Evolutionary conservation across 2,113 vertebrate genomes (phyloP).

Genomic region (Turnix velox): DNA sequence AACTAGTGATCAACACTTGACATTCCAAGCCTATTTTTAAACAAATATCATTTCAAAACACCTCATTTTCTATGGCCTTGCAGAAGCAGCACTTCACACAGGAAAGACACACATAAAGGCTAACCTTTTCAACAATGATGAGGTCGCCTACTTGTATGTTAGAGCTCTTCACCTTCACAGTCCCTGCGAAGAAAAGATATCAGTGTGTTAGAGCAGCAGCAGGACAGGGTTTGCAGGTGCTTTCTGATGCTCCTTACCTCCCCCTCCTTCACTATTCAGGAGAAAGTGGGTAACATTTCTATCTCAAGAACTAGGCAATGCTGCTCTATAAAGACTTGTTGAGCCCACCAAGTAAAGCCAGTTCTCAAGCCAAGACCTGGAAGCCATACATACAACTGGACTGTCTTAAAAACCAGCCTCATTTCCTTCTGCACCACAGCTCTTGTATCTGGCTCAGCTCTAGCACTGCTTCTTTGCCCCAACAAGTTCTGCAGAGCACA

Average conservation of each 20-base stretch:
- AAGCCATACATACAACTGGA: background rate
- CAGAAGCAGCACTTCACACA: background rate
- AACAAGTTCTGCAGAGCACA: background rate
- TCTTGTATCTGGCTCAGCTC: background rate
- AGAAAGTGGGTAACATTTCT: background rate
- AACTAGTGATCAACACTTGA: background rate
- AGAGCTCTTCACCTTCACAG: conserved; percentile 94
- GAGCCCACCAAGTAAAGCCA: background rate
- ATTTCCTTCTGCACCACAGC: background rate
- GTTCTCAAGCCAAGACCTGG: background rate
- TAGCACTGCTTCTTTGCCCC: background rate
- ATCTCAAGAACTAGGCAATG: fast-evolving
- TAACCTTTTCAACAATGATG: conserved; percentile 97
- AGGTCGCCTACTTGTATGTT: conserved; percentile 96
- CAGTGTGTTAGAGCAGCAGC: background rate
- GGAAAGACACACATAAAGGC: background rate
- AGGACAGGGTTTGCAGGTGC: background rate
- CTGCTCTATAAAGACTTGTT: background rate
- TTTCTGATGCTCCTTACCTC: background rate
- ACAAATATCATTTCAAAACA: background rate
- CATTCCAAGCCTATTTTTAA: background rate
- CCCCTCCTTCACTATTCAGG: background rate
- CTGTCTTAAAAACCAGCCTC: background rate
- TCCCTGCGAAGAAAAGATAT: conserved; percentile 74
- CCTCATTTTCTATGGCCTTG: background rate